phyloP scores from a whole-genome alignment of 2,888 invertebrate genomes.

The Zaprionus bogoriensis region DNA sequence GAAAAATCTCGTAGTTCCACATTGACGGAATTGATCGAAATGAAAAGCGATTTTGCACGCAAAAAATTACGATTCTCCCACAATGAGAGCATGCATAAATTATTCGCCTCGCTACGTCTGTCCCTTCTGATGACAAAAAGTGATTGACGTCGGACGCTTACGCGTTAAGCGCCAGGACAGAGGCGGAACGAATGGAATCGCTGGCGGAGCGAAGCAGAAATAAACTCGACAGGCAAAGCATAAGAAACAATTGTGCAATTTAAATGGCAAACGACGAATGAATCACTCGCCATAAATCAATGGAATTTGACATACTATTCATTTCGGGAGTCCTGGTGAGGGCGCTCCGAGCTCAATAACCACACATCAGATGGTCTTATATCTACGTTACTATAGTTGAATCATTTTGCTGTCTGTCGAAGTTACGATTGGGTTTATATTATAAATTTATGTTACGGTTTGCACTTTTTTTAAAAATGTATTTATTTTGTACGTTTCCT shows the following conservation, averaged over 20 bases:
- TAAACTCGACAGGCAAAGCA: constrained; percentile 13
- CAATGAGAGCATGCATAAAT: constrained; percentile 13
- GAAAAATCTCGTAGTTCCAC: too few species aligned
- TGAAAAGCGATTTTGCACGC: neutral
- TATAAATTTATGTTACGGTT: too few species aligned
- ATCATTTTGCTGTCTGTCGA: too few species aligned
- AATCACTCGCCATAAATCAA: constrained; percentile 64
- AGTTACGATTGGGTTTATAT: too few species aligned
- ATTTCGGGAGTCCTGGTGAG: constrained; percentile 47
- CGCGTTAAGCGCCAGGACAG: constrained; percentile 2
- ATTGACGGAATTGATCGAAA: neutral
- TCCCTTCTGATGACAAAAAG: constrained; percentile 14
- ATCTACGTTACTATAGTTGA: neutral
- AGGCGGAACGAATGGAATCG: constrained; percentile 16
- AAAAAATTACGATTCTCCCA: neutral
- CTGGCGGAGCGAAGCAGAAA: constrained; percentile 19
- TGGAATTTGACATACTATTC: constrained; percentile 63
- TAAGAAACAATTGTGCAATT: constrained; percentile 38
- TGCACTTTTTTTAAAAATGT: constrained; percentile 24
- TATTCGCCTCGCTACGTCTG: constrained; percentile 9
- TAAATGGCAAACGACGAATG: constrained; percentile 44
- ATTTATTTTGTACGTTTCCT: constrained; percentile 15
- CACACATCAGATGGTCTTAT: neutral
- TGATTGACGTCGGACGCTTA: constrained; percentile 19
- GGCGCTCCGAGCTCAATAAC: too few species aligned